Percentiles rank a stretch among this genome's conserved stretches.
These are phyloP conservation scores for Dorcus hopei DNA, from an alignment of 2,888 invertebrate genomes.

Conservation along the genomic window DNA sequence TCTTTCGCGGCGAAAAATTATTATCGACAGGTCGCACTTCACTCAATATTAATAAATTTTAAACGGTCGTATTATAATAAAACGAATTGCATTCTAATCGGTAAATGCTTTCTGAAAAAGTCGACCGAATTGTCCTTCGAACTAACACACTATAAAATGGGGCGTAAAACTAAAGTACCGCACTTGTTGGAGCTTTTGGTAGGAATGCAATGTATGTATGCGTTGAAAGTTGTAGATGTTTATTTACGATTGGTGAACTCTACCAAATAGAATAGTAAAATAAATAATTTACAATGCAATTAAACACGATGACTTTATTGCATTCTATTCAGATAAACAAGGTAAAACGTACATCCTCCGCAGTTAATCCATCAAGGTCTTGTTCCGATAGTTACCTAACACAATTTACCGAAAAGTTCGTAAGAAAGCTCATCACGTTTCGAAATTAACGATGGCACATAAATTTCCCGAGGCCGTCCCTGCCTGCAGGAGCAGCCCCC, in stretches of 20 bases:
- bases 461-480: conserved; percentile 33
- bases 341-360: background rate
- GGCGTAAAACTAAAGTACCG: too few species aligned
- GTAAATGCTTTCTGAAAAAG: conserved; percentile 10
- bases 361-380: background rate
- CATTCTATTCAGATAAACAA: background rate
- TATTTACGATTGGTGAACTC: too few species aligned
- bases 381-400: background rate
- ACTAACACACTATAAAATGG: background rate
- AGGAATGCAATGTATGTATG: too few species aligned
- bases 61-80: conserved; percentile 21
- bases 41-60: conserved; percentile 20
- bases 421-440: conserved; percentile 35
- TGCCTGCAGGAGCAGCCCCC: conserved; percentile 26
- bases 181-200: too few species aligned
- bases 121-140: background rate
- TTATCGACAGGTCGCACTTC: conserved; percentile 17
- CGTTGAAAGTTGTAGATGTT: too few species aligned
- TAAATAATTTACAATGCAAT: too few species aligned
- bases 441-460: conserved; percentile 38
- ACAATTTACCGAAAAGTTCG: background rate
- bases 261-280: too few species aligned
- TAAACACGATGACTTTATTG: too few species aligned
- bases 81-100: background rate
- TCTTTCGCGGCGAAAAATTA: conserved; percentile 19